These are phyloP conservation scores for Scylla paramamosain DNA, from an alignment of 1,140 invertebrate species.

Conservation along the genomic window DNA sequence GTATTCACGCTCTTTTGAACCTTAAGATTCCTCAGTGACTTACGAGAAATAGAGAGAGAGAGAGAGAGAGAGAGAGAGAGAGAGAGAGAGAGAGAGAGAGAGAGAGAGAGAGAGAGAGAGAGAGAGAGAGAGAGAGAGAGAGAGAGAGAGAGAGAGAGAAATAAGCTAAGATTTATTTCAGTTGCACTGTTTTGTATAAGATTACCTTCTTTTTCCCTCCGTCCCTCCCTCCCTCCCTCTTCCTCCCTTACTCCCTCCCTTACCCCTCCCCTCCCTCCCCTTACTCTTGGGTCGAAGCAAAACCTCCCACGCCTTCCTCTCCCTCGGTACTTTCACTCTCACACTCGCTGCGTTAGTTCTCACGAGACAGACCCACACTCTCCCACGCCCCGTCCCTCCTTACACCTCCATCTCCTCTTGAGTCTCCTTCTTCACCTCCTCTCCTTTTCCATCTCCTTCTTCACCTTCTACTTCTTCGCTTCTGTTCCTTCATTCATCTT, in stretches of 20 bases:
- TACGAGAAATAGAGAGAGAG: not conserved
- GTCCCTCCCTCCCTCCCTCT: too few species aligned
- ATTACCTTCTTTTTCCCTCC: too few species aligned
- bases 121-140: constrained; percentile 3
- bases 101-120: constrained; percentile 11
- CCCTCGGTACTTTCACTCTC: constrained; percentile 29
- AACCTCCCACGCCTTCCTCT: not conserved
- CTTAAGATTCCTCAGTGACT: too few species aligned
- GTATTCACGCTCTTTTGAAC: too few species aligned
- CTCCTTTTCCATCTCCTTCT: not conserved
- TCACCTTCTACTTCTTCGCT: too few species aligned
- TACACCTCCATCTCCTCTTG: not conserved
- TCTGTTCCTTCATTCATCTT: too few species aligned
- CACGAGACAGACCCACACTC: not conserved
- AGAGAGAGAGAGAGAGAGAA: not conserved
- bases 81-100: constrained; percentile 20
- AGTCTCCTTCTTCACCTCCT: not conserved
- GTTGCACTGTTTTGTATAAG: too few species aligned
- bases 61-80: constrained; percentile 20
- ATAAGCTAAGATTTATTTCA: not conserved
- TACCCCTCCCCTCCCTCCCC: too few species aligned
- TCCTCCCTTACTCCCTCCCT: too few species aligned
- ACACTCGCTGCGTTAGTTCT: constrained; percentile 26
- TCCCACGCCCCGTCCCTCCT: not conserved
- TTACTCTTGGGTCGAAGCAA: not conserved